These are phyloP conservation scores for Acanthaster planci DNA, from an alignment of 35 echinoderm and acorn worm genomes.

Conservation along the genomic window DNA sequence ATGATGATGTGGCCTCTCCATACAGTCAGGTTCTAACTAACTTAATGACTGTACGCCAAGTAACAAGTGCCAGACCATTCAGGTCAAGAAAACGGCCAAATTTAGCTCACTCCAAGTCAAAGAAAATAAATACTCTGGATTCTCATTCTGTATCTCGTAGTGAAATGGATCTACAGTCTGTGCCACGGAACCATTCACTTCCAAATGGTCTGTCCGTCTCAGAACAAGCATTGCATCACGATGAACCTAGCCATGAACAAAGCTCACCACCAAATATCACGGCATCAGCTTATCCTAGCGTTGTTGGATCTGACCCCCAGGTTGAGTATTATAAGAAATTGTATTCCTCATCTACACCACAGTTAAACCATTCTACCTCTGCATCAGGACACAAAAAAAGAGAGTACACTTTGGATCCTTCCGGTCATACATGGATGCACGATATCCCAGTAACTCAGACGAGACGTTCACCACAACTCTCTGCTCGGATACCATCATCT, in stretches of 20 bases:
- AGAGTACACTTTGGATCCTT: background rate
- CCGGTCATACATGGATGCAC: slow-evolving; percentile 3
- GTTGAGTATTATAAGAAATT: slow-evolving; percentile 24
- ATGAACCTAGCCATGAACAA: background rate
- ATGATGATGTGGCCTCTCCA: no score
- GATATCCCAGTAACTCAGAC: background rate
- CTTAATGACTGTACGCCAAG: no score
- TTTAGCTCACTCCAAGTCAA: no score
- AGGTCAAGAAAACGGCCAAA: no score
- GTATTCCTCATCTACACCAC: background rate
- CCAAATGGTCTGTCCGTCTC: background rate
- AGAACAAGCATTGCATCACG: background rate
- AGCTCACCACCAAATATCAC: background rate
- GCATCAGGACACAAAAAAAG: background rate
- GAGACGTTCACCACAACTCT: background rate
- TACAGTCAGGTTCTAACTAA: no score
- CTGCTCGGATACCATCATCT: background rate
- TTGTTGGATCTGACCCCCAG: background rate
- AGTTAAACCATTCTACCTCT: background rate
- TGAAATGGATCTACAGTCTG: background rate
- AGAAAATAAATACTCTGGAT: background rate
- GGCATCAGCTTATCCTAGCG: no score
- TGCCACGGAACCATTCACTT: background rate
- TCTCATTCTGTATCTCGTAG: background rate
- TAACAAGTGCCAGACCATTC: no score